A percentile compares a stretch with the other conserved stretches of the same genome.
Conservation (phyloP, 2,113 vertebrate genomes). For the Tylochromis polylepis region DNA sequence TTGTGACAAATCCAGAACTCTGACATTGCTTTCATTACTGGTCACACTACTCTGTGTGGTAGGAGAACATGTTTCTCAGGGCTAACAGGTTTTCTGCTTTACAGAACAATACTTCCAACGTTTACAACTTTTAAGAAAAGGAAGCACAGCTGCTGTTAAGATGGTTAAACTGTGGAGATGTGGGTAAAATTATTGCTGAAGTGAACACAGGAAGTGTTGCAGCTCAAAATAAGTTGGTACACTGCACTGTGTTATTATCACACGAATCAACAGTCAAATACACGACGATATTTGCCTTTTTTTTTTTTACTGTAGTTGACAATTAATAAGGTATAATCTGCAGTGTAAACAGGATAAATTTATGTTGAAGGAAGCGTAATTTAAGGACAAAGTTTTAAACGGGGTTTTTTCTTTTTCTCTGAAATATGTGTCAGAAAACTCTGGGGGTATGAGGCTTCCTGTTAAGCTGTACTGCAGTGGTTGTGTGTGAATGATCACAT, state of each 20-base stretch:
- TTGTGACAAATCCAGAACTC: background rate
- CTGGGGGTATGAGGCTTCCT: background rate
- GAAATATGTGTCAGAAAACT: background rate
- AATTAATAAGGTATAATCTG: background rate
- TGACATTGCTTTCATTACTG: background rate
- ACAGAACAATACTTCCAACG: background rate
- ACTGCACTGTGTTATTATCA: background rate
- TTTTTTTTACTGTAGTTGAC: background rate
- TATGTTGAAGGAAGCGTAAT: background rate
- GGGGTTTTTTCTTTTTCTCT: background rate
- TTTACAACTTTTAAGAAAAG: background rate
- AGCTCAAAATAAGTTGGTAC: background rate
- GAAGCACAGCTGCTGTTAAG: background rate
- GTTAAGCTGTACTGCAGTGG: background rate
- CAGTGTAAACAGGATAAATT: background rate
- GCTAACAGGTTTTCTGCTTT: background rate
- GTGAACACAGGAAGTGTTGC: background rate
- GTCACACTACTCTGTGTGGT: background rate
- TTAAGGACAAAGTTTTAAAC: background rate
- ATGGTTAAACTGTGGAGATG: background rate
- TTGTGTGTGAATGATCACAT: too few relatives aligned
- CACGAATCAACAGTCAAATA: background rate
- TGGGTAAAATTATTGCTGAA: background rate
- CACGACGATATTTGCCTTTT: background rate
- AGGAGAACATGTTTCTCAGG: background rate